Conservation (phyloP, 2,888 invertebrate species). For the Eupsilia transversa region DNA sequence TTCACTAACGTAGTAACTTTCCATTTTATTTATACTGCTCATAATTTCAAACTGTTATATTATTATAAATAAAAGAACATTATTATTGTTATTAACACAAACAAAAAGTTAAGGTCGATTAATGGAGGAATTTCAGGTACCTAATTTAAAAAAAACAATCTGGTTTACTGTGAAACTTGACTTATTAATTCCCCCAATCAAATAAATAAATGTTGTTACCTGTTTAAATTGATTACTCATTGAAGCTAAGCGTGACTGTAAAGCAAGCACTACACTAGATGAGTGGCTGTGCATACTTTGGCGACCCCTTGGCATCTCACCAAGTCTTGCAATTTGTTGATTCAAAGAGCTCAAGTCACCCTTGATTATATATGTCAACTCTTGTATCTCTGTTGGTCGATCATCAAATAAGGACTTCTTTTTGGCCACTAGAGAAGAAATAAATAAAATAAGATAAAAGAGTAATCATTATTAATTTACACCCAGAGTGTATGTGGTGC, state of each 20-base stretch:
- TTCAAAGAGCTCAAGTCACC: slow-evolving; percentile 98
- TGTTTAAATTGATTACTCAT: slow-evolving; percentile 99
- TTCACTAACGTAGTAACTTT: neutral
- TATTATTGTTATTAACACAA: neutral
- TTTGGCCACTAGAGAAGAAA: slow-evolving; percentile 96
- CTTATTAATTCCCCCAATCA: neutral
- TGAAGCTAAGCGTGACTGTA: slow-evolving; percentile 98
- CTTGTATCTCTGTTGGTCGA: slow-evolving; percentile 98
- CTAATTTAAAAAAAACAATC: neutral
- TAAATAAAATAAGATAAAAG: slow-evolving; percentile 19
- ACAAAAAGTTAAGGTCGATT: neutral
- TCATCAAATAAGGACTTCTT: slow-evolving; percentile 99
- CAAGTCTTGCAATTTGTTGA: slow-evolving; percentile 98
- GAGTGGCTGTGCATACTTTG: slow-evolving; percentile 97
- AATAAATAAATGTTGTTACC: slow-evolving; percentile 72
- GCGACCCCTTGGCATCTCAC: slow-evolving; percentile 95
- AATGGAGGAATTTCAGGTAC: neutral
- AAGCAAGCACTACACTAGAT: slow-evolving; percentile 97
- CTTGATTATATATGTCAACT: slow-evolving; percentile 98
- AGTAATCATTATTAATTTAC: neutral
- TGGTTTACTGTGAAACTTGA: neutral
- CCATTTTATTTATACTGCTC: neutral
- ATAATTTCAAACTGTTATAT: neutral
- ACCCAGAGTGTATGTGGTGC: neutral
- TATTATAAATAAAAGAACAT: neutral